phyloP scores from a whole-genome alignment of 2,797 vertebrate species.

The Botia kubotai region DNA sequence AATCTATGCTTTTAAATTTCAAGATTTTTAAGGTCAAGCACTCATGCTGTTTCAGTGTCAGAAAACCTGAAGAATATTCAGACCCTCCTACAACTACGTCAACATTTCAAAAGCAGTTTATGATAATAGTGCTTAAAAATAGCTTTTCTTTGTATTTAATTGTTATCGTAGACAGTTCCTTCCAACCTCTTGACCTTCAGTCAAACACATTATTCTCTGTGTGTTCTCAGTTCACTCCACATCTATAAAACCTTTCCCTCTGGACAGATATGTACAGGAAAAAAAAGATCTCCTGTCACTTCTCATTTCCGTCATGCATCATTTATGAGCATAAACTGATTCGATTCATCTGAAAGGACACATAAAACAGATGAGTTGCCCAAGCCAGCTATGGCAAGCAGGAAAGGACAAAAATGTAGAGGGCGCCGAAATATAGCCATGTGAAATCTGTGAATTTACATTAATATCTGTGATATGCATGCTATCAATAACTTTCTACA shows the following conservation, averaged over 20 bases:
- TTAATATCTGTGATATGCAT: neutral
- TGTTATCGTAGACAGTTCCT: neutral
- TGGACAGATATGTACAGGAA: constrained; percentile 13
- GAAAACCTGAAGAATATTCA: neutral
- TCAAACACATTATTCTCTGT: neutral
- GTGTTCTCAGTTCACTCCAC: neutral
- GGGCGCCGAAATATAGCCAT: neutral
- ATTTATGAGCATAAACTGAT: constrained; percentile 51
- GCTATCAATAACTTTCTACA: too few species aligned
- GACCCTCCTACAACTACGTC: neutral
- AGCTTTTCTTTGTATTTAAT: constrained; percentile 2
- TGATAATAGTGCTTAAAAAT: neutral
- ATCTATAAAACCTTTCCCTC: constrained; percentile 35
- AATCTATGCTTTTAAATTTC: too few species aligned
- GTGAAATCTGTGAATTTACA: neutral
- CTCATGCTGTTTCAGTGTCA: neutral
- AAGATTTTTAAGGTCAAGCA: neutral
- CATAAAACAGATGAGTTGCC: constrained; percentile 33
- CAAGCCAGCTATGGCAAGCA: neutral
- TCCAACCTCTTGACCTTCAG: constrained; percentile 26
- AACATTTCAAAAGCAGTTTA: neutral
- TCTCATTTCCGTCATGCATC: constrained; percentile 42
- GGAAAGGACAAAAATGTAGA: constrained; percentile 1
- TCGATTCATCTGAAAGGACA: constrained; percentile 49
- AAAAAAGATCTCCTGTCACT: constrained; percentile 20